These are phyloP conservation scores for Anthonomus grandis DNA, from an alignment of 1,140 invertebrate species.

Conservation along the genomic window DNA sequence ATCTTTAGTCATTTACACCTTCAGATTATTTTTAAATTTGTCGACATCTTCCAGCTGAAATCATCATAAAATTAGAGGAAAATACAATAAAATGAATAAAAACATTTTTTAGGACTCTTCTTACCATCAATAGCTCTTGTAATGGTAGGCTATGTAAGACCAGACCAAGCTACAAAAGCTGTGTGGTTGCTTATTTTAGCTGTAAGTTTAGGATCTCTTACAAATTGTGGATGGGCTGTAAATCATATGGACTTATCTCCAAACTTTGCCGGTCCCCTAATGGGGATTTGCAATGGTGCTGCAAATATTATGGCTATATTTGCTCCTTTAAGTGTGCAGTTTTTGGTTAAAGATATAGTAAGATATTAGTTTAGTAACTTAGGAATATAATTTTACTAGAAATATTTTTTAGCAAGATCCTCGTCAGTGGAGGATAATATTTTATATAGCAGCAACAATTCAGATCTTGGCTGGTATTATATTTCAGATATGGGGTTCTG, in stretches of 20 bases:
- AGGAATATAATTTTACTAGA: too few species aligned
- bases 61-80: too few species aligned
- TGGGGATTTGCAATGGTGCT: conserved; percentile 72
- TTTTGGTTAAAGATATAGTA: conserved; percentile 57
- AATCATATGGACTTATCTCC: conserved; percentile 72
- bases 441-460: conserved; percentile 55
- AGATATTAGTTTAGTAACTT: too few species aligned
- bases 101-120: conserved; percentile 53
- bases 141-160: conserved; percentile 46
- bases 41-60: too few species aligned
- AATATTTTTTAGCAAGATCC: conserved; percentile 13
- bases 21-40: too few species aligned
- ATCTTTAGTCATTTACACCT: too few species aligned
- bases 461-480: conserved; percentile 51
- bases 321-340: conserved; percentile 54
- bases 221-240: conserved; percentile 62
- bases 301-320: conserved; percentile 67
- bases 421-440: conserved; percentile 55
- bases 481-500: conserved; percentile 52
- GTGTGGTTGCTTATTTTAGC: conserved; percentile 61
- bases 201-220: conserved; percentile 69
- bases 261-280: conserved; percentile 65
- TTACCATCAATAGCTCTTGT: conserved; percentile 59
- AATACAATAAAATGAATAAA: too few species aligned
- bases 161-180: conserved; percentile 46